Evolutionary conservation across 2,113 vertebrate species (phyloP).

Genomic region (Chaetodon auriga): DNA sequence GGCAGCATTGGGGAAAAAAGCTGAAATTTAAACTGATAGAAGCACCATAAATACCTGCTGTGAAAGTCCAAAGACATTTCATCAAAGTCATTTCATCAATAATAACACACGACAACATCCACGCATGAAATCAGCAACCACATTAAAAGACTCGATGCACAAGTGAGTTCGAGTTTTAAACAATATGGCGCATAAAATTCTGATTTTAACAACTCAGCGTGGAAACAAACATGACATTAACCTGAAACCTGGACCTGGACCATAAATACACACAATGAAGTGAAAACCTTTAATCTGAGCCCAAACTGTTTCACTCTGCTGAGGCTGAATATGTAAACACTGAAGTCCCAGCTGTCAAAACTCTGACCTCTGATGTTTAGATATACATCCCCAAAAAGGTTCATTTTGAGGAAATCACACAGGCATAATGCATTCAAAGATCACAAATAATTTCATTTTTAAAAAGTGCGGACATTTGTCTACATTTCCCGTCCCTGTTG

Average conservation of each 20-base stretch:
- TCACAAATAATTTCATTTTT: not conserved
- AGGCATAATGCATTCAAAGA: not conserved
- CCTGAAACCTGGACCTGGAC: rapidly evolving
- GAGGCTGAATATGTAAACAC: not conserved
- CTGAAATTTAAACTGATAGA: not conserved
- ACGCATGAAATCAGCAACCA: not conserved
- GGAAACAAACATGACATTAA: not conserved
- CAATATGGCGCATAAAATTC: not conserved
- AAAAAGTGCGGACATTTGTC: not conserved
- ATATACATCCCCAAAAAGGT: not conserved
- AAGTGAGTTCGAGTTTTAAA: not conserved
- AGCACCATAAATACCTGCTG: not conserved
- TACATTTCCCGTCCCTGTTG: not conserved
- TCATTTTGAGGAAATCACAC: not conserved
- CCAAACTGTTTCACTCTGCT: not conserved
- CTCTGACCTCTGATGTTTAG: not conserved
- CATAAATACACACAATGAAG: too few relatives aligned
- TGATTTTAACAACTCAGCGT: not conserved
- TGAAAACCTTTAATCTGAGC: not conserved
- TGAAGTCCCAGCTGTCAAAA: not conserved
- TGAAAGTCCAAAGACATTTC: not conserved
- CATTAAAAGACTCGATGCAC: not conserved
- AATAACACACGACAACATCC: not conserved
- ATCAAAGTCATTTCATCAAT: too few relatives aligned
- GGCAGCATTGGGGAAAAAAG: not conserved